Evolutionary conservation across 1,140 invertebrate species (phyloP), one percentile per base, ranked within the genome.

Genomic region (Tetranychus urticae): DNA sequence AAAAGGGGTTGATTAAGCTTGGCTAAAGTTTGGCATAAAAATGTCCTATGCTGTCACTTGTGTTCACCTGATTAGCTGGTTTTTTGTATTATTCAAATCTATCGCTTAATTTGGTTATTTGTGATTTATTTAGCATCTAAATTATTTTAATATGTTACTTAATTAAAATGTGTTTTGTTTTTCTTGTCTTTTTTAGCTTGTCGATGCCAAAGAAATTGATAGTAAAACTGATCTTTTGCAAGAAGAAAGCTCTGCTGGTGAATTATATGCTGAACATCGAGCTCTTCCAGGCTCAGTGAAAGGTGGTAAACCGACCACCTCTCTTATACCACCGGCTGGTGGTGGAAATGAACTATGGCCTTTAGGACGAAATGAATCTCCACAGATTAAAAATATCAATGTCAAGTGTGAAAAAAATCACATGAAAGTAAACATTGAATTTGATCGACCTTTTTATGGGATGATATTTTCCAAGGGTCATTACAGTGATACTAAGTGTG

Each of bases 331-430:
- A 5, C 48, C n/a, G 31, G n/a, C 10, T 34, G 54, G 12, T 47
- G 23, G 47, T 23, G 42, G 13, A 2, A 63, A 66, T 37, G 65
- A 66, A 55, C 48, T 60, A 33, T 68, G 66, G 67, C 67, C 66
- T 31, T 56, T 47, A 39, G 52, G 35, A 14, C 23, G 62, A 39
- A 59, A 64, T 31, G 67, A 68, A 12, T 62, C 65, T 54, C 57
- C 66, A 5, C 66, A 67, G 58, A 67, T 68, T 56, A 68, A 68
- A 57, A 82, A 86, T 68, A 72, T 92, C 37, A 88, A 93, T 73
- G 89, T 93, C 50, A 87, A 91, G 70, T 93, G 89, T 72, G 88
- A 92, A 71, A 93, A 92, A 73, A 91, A 88, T 48, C 83, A 88
- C 69, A 93, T 93, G 88, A 69, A 86, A 36, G 88, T 92, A 7